Conservation (phyloP, 1,140 invertebrate species). For the Thaumetopoea pityocampa region DNA sequence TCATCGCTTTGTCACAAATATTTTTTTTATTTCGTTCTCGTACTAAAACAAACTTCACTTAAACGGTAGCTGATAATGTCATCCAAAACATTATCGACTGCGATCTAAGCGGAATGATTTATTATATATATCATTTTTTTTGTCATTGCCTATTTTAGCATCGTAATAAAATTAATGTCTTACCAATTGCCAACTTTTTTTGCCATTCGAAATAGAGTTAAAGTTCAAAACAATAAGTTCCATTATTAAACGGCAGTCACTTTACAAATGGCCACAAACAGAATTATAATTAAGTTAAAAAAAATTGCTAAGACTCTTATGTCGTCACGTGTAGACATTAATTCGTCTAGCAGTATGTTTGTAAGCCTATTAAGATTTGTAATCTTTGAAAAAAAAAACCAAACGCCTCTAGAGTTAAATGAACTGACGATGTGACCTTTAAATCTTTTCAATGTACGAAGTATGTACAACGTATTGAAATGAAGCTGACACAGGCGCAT, state of each 20-base stretch:
- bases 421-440: conserved; percentile 55
- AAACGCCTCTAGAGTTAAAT: conserved; percentile 36
- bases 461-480: too few species aligned
- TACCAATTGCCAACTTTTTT: not conserved
- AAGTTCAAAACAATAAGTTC: conserved; percentile 1
- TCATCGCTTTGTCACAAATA: too few species aligned
- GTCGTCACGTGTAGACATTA: not conserved
- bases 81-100: conserved; percentile 13
- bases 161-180: conserved; percentile 11
- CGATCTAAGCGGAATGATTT: conserved; percentile 24
- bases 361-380: conserved; percentile 3
- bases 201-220: not conserved
- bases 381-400: conserved; percentile 4
- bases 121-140: conserved; percentile 3
- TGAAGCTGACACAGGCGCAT: too few species aligned
- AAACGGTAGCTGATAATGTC: conserved; percentile 16
- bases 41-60: not conserved
- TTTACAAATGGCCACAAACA: conserved; percentile 1
- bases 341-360: not conserved
- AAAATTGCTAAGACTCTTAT: not conserved
- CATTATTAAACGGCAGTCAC: not conserved
- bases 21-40: not conserved
- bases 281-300: not conserved
- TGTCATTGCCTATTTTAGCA: conserved; percentile 6
- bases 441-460: conserved; percentile 17